Evolutionary conservation across 2,797 vertebrate genomes (phyloP).

Genomic region (Acrocephalus scirpaceus): DNA sequence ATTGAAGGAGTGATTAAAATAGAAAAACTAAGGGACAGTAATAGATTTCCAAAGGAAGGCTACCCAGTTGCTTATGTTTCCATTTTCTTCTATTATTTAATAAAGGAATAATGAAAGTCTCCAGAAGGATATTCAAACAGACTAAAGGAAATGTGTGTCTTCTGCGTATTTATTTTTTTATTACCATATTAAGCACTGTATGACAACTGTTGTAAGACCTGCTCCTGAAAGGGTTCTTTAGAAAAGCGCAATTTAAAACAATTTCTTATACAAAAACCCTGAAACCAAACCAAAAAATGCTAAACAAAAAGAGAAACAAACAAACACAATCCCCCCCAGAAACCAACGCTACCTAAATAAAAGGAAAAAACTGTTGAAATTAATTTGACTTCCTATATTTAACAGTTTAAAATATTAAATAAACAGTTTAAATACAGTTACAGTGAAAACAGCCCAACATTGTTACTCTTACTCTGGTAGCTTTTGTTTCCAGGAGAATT

Average conservation of each 20-base stretch:
- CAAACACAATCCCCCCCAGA: fast-evolving
- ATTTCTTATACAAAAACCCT: background rate
- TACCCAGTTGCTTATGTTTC: background rate
- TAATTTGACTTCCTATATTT: background rate
- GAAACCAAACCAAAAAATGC: background rate
- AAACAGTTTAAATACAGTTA: background rate
- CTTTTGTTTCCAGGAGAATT: background rate
- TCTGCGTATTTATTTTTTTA: background rate
- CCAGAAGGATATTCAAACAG: background rate
- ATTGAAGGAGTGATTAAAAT: background rate
- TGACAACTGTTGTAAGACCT: background rate
- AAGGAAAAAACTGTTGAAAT: background rate
- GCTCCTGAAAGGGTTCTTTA: background rate
- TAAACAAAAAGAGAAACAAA: background rate
- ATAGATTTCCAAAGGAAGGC: background rate
- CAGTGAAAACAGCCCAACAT: background rate
- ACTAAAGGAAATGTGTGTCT: background rate
- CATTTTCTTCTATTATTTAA: background rate
- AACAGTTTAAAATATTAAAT: background rate
- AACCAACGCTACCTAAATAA: background rate
- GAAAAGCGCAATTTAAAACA: background rate
- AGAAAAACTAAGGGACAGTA: background rate
- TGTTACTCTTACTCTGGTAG: background rate
- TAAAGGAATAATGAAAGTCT: background rate
- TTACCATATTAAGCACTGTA: background rate